phyloP scores from a whole-genome alignment of 2,113 vertebrate genomes.

The Nyctibius bracteatus region DNA sequence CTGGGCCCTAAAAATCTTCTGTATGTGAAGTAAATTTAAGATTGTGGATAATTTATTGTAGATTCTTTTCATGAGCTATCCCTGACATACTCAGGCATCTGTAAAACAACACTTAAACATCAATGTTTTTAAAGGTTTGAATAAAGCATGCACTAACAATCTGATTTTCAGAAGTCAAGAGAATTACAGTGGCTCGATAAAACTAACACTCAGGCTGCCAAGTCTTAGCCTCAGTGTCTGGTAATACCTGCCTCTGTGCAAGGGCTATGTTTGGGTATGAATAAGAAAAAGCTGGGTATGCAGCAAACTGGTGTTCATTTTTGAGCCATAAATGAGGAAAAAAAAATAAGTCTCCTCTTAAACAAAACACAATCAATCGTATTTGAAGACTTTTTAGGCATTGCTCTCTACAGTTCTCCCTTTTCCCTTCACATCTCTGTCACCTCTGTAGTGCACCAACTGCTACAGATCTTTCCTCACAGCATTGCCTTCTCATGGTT shows the following conservation, averaged over 20 bases:
- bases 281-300: neutral
- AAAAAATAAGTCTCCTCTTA: neutral
- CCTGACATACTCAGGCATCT: neutral
- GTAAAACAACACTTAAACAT: neutral
- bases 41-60: neutral
- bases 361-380: neutral
- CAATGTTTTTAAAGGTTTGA: neutral
- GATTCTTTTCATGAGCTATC: neutral
- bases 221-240: neutral
- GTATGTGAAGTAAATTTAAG: neutral
- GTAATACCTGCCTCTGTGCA: neutral
- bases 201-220: neutral
- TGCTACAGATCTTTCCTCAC: neutral
- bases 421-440: neutral
- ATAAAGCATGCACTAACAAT: neutral
- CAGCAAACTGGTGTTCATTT: neutral
- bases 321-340: neutral
- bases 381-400: neutral
- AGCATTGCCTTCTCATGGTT: neutral
- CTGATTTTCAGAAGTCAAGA: neutral
- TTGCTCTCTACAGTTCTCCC: neutral
- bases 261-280: neutral
- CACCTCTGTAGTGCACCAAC: neutral
- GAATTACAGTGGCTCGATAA: neutral
- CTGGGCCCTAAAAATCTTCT: neutral